A percentile compares a stretch with the other conserved stretches of the same genome.
Conservation (phyloP, 2,888 invertebrate genomes). For the Halictus quadricinctus region DNA sequence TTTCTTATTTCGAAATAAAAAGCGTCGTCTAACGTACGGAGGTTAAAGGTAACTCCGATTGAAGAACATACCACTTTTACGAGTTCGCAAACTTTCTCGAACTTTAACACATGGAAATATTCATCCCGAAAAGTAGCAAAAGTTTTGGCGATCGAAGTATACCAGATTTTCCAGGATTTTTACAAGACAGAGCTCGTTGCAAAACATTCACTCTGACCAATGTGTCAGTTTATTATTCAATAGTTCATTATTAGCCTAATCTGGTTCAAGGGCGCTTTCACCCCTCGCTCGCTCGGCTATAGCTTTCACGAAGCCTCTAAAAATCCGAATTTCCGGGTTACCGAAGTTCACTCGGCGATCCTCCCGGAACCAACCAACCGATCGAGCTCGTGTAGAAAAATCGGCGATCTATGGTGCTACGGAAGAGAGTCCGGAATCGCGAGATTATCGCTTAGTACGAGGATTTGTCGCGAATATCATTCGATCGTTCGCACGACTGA, state of each 20-base stretch:
- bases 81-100: too few species aligned
- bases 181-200: not conserved
- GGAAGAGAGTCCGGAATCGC: not conserved
- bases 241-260: not conserved
- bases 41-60: too few species aligned
- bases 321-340: conserved; percentile 1
- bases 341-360: not conserved
- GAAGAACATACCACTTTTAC: too few species aligned
- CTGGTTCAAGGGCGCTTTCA: not conserved
- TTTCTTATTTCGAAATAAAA: too few species aligned
- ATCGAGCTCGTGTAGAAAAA: not conserved
- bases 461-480: conserved; percentile 15
- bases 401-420: not conserved
- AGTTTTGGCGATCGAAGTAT: too few species aligned
- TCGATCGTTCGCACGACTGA: conserved; percentile 44
- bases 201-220: not conserved
- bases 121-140: too few species aligned
- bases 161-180: too few species aligned
- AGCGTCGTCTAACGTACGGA: too few species aligned
- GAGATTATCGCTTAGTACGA: not conserved
- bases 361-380: not conserved
- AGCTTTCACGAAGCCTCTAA: not conserved
- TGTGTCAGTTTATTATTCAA: not conserved
- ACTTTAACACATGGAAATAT: too few species aligned
- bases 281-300: not conserved